These are phyloP conservation scores for Drosophila takahashii DNA, from an alignment of 1,140 invertebrate genomes.

Conservation along the genomic window DNA sequence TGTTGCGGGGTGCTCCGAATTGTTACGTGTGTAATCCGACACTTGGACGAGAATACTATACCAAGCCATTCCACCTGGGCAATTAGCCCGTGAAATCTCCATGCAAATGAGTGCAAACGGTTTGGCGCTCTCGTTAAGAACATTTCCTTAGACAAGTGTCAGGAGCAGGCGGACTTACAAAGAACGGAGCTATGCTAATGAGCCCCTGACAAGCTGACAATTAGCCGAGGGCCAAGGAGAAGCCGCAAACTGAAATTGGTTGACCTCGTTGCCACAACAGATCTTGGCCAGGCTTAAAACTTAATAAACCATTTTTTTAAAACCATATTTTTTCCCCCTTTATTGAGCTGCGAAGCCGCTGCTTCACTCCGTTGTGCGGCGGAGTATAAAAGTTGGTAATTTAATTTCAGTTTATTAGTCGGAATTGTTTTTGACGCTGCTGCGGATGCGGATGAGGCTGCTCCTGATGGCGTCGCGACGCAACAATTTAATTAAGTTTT, in stretches of 20 bases:
- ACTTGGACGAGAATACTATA: constrained; percentile 25
- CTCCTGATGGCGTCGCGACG: constrained; percentile 28
- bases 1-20: constrained; percentile 31
- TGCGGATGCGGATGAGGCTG: neutral
- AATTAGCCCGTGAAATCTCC: constrained; percentile 59
- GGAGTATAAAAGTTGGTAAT: constrained; percentile 67
- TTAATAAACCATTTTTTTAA: constrained; percentile 51
- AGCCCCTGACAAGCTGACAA: constrained; percentile 53
- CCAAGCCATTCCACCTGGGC: constrained; percentile 38
- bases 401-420: constrained; percentile 80
- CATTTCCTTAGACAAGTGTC: constrained; percentile 57
- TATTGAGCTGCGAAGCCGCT: neutral
- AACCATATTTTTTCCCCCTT: neutral
- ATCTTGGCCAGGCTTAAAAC: constrained; percentile 43
- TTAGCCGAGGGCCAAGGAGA: constrained; percentile 48
- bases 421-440: constrained; percentile 52
- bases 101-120: constrained; percentile 65
- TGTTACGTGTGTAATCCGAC: constrained; percentile 70
- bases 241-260: constrained; percentile 66
- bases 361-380: constrained; percentile 1
- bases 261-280: constrained; percentile 49
- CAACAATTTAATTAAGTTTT: constrained; percentile 62
- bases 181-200: constrained; percentile 63
- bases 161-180: constrained; percentile 47
- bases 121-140: constrained; percentile 39